These are phyloP conservation scores for Centropus unirufus DNA, from an alignment of 2,113 vertebrate genomes.

Conservation along the genomic window DNA sequence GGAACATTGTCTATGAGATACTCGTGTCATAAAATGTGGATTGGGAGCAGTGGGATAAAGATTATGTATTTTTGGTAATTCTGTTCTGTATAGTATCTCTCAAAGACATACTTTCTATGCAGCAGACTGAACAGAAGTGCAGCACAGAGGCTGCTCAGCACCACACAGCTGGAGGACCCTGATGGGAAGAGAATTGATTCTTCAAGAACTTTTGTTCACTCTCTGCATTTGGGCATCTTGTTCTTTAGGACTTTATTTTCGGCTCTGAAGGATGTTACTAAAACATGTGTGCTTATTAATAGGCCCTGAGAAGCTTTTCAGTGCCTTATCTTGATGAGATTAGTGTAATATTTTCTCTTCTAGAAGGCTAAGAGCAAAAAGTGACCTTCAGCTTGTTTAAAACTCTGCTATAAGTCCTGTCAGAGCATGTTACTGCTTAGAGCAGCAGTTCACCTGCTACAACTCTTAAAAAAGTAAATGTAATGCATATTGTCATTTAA, in stretches of 20 bases:
- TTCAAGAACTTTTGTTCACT: not conserved
- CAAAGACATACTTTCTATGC: not conserved
- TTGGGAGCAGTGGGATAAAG: not conserved
- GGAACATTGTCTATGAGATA: not conserved
- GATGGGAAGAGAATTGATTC: not conserved
- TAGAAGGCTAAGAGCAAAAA: not conserved
- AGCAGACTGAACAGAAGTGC: not conserved
- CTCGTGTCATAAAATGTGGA: not conserved
- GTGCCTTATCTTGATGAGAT: constrained; percentile 14
- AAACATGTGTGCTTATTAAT: not conserved
- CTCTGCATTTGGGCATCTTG: not conserved
- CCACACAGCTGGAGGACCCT: not conserved
- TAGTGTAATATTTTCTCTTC: constrained; percentile 4
- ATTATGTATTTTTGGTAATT: not conserved
- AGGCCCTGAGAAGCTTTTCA: not conserved
- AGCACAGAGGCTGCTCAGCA: not conserved
- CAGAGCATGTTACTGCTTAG: not conserved
- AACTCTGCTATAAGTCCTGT: not conserved
- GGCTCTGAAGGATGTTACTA: not conserved
- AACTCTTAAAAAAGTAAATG: not conserved
- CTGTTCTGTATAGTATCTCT: not conserved
- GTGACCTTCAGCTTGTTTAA: constrained; percentile 11
- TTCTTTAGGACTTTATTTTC: constrained; percentile 2
- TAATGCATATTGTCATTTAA: not conserved
- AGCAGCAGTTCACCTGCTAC: not conserved